Percentiles rank a stretch among this genome's conserved stretches.
These are phyloP conservation scores for Cercocebus atys DNA, from an alignment of 2,113 vertebrate species.

Conservation along the genomic window DNA sequence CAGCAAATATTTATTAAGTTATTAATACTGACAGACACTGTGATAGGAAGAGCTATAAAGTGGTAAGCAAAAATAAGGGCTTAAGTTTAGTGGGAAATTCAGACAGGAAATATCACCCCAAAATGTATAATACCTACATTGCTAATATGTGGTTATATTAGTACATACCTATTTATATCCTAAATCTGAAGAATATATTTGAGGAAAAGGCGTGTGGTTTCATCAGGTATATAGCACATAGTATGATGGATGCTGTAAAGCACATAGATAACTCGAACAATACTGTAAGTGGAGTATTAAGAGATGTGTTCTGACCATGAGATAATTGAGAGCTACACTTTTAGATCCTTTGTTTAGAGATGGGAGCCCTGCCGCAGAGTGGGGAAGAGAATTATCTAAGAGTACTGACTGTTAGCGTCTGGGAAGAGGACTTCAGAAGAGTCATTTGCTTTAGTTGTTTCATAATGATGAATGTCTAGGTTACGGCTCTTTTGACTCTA, in stretches of 20 bases:
- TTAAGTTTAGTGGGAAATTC: background rate
- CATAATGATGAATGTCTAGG: background rate
- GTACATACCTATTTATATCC: slow-evolving; percentile 25
- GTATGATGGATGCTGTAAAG: background rate
- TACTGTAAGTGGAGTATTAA: background rate
- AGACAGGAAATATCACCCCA: background rate
- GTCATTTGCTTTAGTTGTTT: slow-evolving; percentile 38
- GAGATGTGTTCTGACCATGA: background rate
- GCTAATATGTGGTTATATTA: background rate
- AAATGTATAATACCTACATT: background rate
- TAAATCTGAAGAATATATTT: slow-evolving; percentile 33
- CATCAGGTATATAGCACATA: background rate
- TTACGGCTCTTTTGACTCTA: background rate
- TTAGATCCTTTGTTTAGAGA: background rate
- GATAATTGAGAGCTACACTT: background rate
- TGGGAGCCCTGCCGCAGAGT: background rate
- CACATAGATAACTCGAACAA: background rate
- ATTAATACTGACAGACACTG: background rate
- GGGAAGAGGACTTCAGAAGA: background rate
- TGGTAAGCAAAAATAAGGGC: background rate
- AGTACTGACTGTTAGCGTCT: background rate
- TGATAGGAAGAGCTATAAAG: background rate
- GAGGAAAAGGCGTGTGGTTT: background rate
- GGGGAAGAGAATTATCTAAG: background rate
- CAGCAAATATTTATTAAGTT: slow-evolving; percentile 31